Base-by-base conservation (phyloP, 2,888 invertebrate species). In the Mythimna pallens region DNA sequence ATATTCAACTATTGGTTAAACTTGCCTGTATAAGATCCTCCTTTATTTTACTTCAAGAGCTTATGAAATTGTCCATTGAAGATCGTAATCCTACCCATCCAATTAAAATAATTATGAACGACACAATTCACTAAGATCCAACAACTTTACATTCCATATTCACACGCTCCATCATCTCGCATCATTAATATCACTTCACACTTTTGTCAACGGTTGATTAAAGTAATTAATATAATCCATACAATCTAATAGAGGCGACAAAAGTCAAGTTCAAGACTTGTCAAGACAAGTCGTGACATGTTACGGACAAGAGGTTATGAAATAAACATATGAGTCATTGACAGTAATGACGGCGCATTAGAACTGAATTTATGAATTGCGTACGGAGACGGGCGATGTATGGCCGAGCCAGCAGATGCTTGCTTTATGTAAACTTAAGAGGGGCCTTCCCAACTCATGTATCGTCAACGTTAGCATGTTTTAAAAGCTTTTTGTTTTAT, bases 271-370 rank as follows among this genome's bases (percentile, higher is more conserved):
- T 94, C 94, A 92, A 86, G 93, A 93, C 93, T 91, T 81, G 94
- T 88, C 88, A 87, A 85, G 91, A 95, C 96, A 89, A 91, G 96
- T 96, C 96, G 93, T 92, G 94, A 95, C 96, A 91, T 92, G 95
- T 93, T 30, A 81, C 82, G 17, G 86, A 88, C 88, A 88, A 90
- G 88, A 91, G 91, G 92, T 93, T 91, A 91, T 91, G 90, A 92
- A 92, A 93, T 90, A 91, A 91, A 91, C 91, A 91, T 30, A 74
- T 94, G 95, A 94, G 76, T 93, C 92, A 93, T 82, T 86, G 74
- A 83, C 77, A 86, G 85, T 88, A 88, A 89, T 88, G 83, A 87
- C 89, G 88, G 87, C 89, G 90, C 91, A 92, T 92, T 91, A 90
- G 89, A 87, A 83, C 90, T 87, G 90, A 92, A 93, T 93, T 93